phyloP scores from a whole-genome alignment of 2,797 vertebrate genomes.

The Malurus splendens region DNA sequence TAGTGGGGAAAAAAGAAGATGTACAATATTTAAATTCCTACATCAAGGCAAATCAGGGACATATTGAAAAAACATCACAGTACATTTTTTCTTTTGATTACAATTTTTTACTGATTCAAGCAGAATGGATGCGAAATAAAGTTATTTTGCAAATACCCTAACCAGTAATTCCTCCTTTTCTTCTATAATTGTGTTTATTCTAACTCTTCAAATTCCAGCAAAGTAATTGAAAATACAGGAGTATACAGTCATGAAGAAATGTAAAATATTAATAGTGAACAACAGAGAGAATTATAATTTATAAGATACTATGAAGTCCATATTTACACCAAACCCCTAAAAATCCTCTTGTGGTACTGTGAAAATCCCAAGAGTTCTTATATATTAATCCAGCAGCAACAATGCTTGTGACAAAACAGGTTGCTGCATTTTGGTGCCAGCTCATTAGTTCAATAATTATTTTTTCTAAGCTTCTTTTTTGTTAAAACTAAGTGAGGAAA shows the following conservation, averaged over 20 bases:
- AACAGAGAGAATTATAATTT: not conserved
- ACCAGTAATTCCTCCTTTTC: not conserved
- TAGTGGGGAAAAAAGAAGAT: not conserved
- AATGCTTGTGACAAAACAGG: not conserved
- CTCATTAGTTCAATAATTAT: not conserved
- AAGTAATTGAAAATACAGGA: not conserved
- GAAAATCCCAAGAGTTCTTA: not conserved
- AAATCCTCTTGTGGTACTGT: not conserved
- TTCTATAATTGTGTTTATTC: not conserved
- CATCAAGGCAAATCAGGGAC: not conserved
- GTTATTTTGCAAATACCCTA: not conserved
- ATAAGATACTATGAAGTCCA: not conserved
- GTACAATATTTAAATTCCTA: not conserved
- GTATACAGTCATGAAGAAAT: not conserved
- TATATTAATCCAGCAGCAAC: not conserved
- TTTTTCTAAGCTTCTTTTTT: not conserved
- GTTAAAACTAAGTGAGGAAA: not conserved
- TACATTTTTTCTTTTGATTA: not conserved
- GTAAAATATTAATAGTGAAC: not conserved
- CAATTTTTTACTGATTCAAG: not conserved
- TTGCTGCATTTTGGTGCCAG: not conserved
- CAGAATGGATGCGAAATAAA: not conserved
- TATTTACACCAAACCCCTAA: not conserved
- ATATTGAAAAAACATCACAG: not conserved
- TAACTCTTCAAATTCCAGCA: not conserved